Percentiles rank a stretch among this genome's conserved stretches.
phyloP scores from a whole-genome alignment of 2,888 invertebrate species.

The Drosophila greeni region DNA sequence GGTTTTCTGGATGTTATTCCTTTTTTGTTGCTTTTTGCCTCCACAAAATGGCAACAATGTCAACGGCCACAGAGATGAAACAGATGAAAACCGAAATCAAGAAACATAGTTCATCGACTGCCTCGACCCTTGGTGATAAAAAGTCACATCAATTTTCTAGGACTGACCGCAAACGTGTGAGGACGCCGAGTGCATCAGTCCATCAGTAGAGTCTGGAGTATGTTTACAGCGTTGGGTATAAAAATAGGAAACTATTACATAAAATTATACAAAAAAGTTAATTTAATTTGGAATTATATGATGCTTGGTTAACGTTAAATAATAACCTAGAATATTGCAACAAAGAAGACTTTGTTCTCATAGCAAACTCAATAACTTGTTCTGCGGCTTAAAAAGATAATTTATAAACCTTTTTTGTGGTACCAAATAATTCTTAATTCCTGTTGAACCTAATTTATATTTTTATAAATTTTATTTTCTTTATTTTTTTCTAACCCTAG shows the following conservation, averaged over 20 bases:
- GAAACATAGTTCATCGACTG: constrained; percentile 56
- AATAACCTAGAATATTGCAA: background rate
- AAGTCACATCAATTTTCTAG: constrained; percentile 65
- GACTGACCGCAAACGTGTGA: constrained; percentile 66
- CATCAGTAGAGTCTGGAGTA: constrained; percentile 11
- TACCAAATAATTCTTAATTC: background rate
- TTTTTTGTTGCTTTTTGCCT: constrained; percentile 4
- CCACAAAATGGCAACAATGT: constrained; percentile 36
- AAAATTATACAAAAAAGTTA: background rate
- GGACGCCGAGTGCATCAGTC: constrained; percentile 46
- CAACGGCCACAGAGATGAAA: constrained; percentile 26
- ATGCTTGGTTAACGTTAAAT: background rate
- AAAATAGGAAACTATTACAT: background rate
- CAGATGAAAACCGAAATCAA: constrained; percentile 50
- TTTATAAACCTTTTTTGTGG: accelerated
- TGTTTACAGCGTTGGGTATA: background rate
- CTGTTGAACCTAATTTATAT: background rate
- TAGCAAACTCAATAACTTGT: background rate
- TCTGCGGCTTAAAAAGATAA: background rate
- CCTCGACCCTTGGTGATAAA: constrained; percentile 23
- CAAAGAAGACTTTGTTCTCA: background rate
- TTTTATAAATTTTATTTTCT: background rate
- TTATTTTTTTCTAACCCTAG: background rate
- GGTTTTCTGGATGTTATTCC: constrained; percentile 1
- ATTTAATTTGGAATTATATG: too few species aligned